phyloP scores from a whole-genome alignment of 2,888 invertebrate species.

The Apamea epomidion region DNA sequence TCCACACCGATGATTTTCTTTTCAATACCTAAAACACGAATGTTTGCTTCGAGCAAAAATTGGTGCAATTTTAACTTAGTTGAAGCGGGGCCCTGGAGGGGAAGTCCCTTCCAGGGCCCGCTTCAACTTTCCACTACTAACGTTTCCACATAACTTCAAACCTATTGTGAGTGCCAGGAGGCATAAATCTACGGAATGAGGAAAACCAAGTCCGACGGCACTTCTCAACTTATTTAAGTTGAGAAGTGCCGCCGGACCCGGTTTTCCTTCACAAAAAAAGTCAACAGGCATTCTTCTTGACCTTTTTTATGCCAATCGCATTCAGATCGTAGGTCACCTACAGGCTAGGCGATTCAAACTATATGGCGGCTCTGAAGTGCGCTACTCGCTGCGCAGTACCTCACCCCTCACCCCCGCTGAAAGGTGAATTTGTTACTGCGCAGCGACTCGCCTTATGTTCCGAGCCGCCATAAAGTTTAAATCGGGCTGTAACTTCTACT shows the following conservation, averaged over 20 bases:
- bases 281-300: not conserved
- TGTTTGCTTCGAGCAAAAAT: not conserved
- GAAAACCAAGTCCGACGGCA: conserved; percentile 21
- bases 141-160: not conserved
- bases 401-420: not conserved
- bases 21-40: no score
- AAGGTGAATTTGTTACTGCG: not conserved
- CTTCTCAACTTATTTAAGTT: conserved; percentile 18
- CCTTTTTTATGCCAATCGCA: conserved; percentile 26
- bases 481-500: not conserved
- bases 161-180: conserved; percentile 5
- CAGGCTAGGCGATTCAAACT: not conserved
- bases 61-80: not conserved
- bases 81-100: not conserved
- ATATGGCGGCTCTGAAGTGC: not conserved
- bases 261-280: conserved; percentile 12
- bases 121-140: not conserved
- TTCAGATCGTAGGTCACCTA: conserved; percentile 21
- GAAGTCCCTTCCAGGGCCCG: not conserved
- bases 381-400: not conserved
- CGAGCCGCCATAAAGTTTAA: not conserved
- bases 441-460: not conserved
- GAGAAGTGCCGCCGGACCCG: conserved; percentile 8
- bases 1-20: no score
- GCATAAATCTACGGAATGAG: conserved; percentile 21